Base-by-base conservation (phyloP, 2,113 vertebrate genomes). In the Myxocyprinus asiaticus region DNA sequence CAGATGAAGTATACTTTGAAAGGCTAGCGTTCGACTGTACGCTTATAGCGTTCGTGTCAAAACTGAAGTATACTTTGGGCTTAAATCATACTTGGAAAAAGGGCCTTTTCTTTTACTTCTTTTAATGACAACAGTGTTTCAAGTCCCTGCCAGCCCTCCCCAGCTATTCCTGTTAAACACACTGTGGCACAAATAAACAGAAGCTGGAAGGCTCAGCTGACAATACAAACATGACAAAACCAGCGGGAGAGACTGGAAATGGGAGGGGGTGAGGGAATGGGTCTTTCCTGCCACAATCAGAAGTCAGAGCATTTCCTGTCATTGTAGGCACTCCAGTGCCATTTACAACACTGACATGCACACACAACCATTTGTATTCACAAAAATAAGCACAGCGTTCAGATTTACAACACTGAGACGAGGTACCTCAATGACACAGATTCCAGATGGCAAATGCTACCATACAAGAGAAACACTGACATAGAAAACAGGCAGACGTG, bases 211-310 rank as follows among this genome's bases (percentile, higher is more conserved):
- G 81, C 82, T 61, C 55, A 85, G 3, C 76, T 84, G 86, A 90
- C 70, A 84, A 56, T 83, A 65, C 81, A 70, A 82, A 85, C 82
- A 86, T 81, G 84, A 87, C 88, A 88, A 90, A 90, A 91, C 86
- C 88, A 92, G 85, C 85, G 88, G 88, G 87, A 86, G 88, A 88
- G 87, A 88, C 89, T 90, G 91, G 92, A 93, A 93, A 90, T 91
- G 92, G 93, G 92, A 85, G 90, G 88, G 65, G 90, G 87, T 82
- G 87, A 91, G 90, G 90, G 91, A 92, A 90, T 59, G 65, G 80
- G 86, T 87, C 88, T 85, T 93, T 94, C 92, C 92, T 93, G 91
- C 76, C 85, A 88, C 91, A 92, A 92, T 93, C 92, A 93, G 86
- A 89, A 88, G 85, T 88, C 87, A 75, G 88, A 91, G 88, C 72